phyloP scores from a whole-genome alignment of 2,888 invertebrate genomes.

The Lydus trimaculatus region DNA sequence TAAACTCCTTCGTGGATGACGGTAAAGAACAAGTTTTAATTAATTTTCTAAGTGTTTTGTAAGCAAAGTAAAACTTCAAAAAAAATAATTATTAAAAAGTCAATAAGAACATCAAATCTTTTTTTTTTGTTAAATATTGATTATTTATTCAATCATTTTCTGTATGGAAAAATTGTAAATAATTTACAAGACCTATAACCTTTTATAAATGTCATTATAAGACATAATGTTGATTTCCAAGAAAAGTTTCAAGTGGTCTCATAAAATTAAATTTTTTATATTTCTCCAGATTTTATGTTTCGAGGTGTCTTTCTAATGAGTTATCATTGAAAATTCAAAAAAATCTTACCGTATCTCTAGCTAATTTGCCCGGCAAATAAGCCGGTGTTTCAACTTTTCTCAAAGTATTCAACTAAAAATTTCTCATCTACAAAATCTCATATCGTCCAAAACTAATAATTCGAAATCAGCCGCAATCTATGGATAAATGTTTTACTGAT shows the following conservation, averaged over 20 bases:
- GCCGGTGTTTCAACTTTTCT: conserved; percentile 12
- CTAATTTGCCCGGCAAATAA: not conserved
- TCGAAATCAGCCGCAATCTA: conserved; percentile 12
- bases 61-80: too few species aligned
- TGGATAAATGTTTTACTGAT: not conserved
- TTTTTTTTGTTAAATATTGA: too few species aligned
- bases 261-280: not conserved
- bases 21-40: too few species aligned
- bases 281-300: not conserved
- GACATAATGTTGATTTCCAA: not conserved
- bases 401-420: conserved; percentile 4
- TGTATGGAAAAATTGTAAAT: not conserved
- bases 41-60: too few species aligned
- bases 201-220: not conserved
- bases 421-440: conserved; percentile 13
- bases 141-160: too few species aligned
- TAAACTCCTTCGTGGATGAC: too few species aligned
- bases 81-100: too few species aligned
- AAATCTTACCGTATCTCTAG: not conserved
- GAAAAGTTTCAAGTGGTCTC: not conserved
- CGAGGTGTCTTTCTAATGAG: too few species aligned
- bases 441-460: not conserved
- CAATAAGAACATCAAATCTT: too few species aligned
- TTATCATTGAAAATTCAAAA: not conserved
- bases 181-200: not conserved